Percentiles rank a stretch among this genome's conserved stretches.
Conservation (phyloP, 2,888 invertebrate species). For the Bombylius major region DNA sequence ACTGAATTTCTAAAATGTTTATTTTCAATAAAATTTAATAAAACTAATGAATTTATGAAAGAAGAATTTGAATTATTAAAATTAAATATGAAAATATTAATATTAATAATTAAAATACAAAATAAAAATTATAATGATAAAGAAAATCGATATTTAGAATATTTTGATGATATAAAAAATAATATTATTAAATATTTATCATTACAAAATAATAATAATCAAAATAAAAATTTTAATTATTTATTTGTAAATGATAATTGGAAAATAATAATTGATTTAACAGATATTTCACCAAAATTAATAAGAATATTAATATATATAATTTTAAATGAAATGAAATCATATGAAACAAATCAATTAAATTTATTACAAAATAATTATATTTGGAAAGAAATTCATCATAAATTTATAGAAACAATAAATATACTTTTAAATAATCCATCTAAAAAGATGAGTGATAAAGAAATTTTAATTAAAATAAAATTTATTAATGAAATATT, state of each 20-base stretch:
- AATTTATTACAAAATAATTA: background rate
- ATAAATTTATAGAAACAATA: background rate
- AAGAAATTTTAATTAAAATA: background rate
- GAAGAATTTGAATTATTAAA: background rate
- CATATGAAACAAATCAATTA: background rate
- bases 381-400: slow-evolving; percentile 3
- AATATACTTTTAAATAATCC: no score
- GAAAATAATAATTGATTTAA: background rate
- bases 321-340: background rate
- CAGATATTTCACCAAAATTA: slow-evolving; percentile 1
- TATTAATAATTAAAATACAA: background rate
- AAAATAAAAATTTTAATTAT: background rate
- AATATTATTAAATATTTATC: background rate
- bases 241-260: background rate
- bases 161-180: background rate
- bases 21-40: background rate
- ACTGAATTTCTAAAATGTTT: slow-evolving; percentile 1
- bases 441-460: background rate
- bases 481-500: slow-evolving; percentile 5
- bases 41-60: background rate
- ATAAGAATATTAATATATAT: slow-evolving; percentile 1
- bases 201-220: background rate
- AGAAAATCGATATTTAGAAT: background rate
- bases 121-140: background rate
- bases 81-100: background rate